A percentile compares a stretch with the other conserved stretches of the same genome.
Conservation (phyloP, 2,888 invertebrate genomes). For the Cantharis nigra region DNA sequence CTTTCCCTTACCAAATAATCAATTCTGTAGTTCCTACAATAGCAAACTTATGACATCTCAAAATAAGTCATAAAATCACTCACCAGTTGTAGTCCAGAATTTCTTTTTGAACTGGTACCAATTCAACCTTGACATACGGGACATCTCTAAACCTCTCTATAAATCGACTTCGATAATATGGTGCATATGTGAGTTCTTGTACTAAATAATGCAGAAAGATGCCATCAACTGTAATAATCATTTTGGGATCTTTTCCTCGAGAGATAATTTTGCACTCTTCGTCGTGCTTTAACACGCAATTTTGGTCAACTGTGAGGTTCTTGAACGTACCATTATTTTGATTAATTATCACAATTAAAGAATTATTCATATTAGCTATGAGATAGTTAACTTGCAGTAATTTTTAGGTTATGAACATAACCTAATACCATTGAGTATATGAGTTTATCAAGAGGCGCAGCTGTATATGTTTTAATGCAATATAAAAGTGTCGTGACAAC, state of each 20-base stretch:
- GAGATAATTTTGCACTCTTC: neutral
- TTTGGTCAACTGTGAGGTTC: neutral
- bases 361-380: neutral
- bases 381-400: neutral
- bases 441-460: no score
- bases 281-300: neutral
- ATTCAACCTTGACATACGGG: constrained; percentile 49
- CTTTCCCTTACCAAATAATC: constrained; percentile 62
- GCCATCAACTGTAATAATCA: constrained; percentile 38
- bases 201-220: constrained; percentile 47
- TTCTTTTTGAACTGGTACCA: constrained; percentile 64
- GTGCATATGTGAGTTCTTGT: constrained; percentile 37
- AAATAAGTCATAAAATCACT: constrained; percentile 28
- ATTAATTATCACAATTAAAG: neutral
- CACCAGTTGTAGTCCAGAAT: constrained; percentile 75
- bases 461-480: no score
- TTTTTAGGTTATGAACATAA: neutral
- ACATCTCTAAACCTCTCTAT: constrained; percentile 19
- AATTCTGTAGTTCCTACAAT: constrained; percentile 60
- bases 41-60: constrained; percentile 2
- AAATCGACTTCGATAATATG: constrained; percentile 25
- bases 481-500: no score
- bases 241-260: neutral
- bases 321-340: neutral
- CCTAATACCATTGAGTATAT: no score